Base-by-base conservation (phyloP, 2,888 invertebrate genomes). In the Odontocolon sp. region DNA sequence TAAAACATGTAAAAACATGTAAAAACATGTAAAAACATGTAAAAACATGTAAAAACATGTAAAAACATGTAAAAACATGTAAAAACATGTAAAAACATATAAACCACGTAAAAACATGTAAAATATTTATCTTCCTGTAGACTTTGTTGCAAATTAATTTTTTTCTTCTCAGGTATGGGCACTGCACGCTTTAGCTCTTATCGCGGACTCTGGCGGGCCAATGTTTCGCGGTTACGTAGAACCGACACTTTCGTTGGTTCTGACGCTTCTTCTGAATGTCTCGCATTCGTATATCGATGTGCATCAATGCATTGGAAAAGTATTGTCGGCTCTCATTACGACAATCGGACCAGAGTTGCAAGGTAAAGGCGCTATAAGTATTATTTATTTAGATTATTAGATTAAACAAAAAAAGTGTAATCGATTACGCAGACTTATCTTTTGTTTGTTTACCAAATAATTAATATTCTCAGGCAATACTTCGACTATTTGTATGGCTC, bases 201-300 rank as follows among this genome's bases (percentile, higher is more conserved):
- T 99, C 75, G 98, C 98, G 2, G 99, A 99, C 91, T 98, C 99
- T 0, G 98, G 99, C 0, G 99, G 99, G 0, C 99, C 99, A 0
- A 99, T 99, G 98, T 99, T 99, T 92, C 94, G 99, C 18, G 95
- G 97, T 23, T 99, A 98, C 91, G 98, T 99, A 14, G 99, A 99
- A 88, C 97, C 98, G 0, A 96, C 98, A 0, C 92, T 99, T 66
- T 96, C 96, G 6, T 92, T 98, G 59, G 95, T 97, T n/a, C 91
- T 99, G 73, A 97, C 98, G 87, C 92, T 99, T 64, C 92, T 98
- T 63, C 93, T 98, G 78, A 95, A 95, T 64, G 96, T 98, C n/a
- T 97, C 98, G 3, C 96, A 97, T 38, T 96, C 96, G 71, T 94
- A 95, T 85, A 96, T 96, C 33, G 98, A 98, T 88, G 95, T 99